Conservation (phyloP, 2,888 invertebrate genomes). For the Clostera curtula region DNA sequence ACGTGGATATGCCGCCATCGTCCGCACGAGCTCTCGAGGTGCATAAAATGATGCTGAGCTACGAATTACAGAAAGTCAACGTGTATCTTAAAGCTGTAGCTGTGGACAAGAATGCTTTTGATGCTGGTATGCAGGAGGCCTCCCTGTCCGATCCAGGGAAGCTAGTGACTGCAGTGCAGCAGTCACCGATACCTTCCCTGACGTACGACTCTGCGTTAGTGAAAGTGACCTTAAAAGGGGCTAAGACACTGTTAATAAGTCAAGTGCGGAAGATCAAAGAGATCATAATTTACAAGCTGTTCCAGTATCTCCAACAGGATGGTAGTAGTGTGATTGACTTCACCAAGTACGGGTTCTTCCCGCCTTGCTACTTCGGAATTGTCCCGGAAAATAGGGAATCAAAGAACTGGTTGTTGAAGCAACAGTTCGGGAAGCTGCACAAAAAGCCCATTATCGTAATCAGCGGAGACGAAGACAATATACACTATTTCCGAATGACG, state of each 20-base stretch:
- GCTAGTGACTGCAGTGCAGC: conserved; percentile 26
- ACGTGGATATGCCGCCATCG: conserved; percentile 61
- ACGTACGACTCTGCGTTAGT: conserved; percentile 32
- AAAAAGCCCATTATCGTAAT: conserved; percentile 32
- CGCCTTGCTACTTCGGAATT: conserved; percentile 47
- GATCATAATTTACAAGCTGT: conserved; percentile 43
- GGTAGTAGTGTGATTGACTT: conserved; percentile 45
- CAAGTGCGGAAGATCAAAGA: conserved; percentile 54
- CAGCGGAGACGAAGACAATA: conserved; percentile 34
- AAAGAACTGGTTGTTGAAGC: conserved; percentile 41
- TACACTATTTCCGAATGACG: conserved; percentile 37
- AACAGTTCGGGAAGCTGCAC: conserved; percentile 42
- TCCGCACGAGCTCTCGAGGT: conserved; percentile 50
- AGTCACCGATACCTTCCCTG: conserved; percentile 42
- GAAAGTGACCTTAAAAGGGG: conserved; percentile 44
- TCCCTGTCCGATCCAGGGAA: conserved; percentile 22
- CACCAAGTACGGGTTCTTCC: conserved; percentile 44
- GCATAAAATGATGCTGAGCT: conserved; percentile 52
- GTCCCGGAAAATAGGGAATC: conserved; percentile 50
- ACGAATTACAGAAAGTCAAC: conserved; percentile 58
- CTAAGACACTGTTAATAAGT: conserved; percentile 30
- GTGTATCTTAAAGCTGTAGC: conserved; percentile 56
- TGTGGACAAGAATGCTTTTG: conserved; percentile 55
- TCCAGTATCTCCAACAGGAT: conserved; percentile 39
- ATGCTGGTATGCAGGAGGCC: conserved; percentile 40